Percentiles rank a stretch among this genome's conserved stretches.
phyloP scores from a whole-genome alignment of 2,113 vertebrate species.

The Leucoraja erinaceus region DNA sequence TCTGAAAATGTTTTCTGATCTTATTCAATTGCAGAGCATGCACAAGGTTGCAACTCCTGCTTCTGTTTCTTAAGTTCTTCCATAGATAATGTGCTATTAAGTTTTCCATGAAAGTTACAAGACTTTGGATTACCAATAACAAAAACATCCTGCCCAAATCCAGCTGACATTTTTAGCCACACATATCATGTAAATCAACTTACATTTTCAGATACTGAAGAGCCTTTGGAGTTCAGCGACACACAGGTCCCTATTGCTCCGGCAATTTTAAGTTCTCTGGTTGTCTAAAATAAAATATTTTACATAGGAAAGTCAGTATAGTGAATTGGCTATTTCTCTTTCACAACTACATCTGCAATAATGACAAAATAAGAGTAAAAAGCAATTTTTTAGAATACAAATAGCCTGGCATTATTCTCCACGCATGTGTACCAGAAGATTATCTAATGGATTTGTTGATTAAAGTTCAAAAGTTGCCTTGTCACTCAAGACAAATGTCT shows the following conservation, averaged over 20 bases:
- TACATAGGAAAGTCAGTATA: not conserved
- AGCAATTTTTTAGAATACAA: not conserved
- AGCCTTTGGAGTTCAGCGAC: slow-evolving; percentile 79
- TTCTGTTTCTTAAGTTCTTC: too few species aligned
- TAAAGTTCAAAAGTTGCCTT: not conserved
- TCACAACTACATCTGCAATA: not conserved
- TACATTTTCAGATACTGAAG: slow-evolving; percentile 87
- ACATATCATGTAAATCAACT: slow-evolving; percentile 48
- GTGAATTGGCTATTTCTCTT: not conserved
- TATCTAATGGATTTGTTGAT: not conserved
- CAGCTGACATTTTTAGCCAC: not conserved
- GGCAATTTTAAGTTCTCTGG: slow-evolving; percentile 85
- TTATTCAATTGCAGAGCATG: not conserved
- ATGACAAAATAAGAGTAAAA: not conserved
- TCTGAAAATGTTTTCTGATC: not conserved
- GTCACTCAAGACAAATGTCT: not conserved
- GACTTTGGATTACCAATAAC: not conserved
- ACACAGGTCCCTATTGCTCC: slow-evolving; percentile 86
- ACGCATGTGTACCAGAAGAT: not conserved
- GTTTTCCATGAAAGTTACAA: not conserved
- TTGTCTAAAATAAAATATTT: slow-evolving; percentile 61
- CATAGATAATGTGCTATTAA: not conserved
- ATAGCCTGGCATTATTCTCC: not conserved
- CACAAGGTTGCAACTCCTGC: too few species aligned
- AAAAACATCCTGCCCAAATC: not conserved